These are phyloP conservation scores for Noctua janthina DNA, from an alignment of 2,888 invertebrate genomes.

Conservation along the genomic window DNA sequence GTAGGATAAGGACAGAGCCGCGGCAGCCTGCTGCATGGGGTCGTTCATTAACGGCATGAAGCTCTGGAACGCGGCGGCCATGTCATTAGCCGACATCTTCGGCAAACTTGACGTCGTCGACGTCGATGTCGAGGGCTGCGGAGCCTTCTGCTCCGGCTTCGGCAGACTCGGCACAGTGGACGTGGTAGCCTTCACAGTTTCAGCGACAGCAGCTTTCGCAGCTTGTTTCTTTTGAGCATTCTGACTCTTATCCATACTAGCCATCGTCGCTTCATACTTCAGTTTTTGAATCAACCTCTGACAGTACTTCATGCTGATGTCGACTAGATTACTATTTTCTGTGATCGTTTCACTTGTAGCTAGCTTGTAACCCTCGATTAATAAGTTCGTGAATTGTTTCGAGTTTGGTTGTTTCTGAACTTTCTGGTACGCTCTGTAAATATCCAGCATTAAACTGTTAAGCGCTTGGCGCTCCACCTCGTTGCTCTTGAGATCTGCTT, in stretches of 20 bases:
- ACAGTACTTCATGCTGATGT: slow-evolving; percentile 93
- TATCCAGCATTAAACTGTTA: slow-evolving; percentile 89
- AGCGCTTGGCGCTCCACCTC: slow-evolving; percentile 87
- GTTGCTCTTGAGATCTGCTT: slow-evolving; percentile 85
- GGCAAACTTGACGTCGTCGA: slow-evolving; percentile 71
- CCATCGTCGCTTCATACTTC: slow-evolving; percentile 89
- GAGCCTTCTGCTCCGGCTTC: slow-evolving; percentile 74
- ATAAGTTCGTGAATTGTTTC: slow-evolving; percentile 91
- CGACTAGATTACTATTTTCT: slow-evolving; percentile 91
- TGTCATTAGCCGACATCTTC: slow-evolving; percentile 82
- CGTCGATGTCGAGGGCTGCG: slow-evolving; percentile 61
- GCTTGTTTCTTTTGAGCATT: slow-evolving; percentile 83
- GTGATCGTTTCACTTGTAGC: slow-evolving; percentile 91
- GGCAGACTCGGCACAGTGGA: slow-evolving; percentile 58
- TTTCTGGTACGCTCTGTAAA: slow-evolving; percentile 93
- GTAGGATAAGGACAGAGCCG: slow-evolving; percentile 82
- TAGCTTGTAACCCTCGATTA: slow-evolving; percentile 93
- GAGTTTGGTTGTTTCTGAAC: slow-evolving; percentile 91
- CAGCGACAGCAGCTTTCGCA: slow-evolving; percentile 75
- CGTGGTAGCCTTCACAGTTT: slow-evolving; percentile 70
- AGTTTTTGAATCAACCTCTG: slow-evolving; percentile 91
- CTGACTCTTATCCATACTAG: slow-evolving; percentile 81
- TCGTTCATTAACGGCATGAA: slow-evolving; percentile 84
- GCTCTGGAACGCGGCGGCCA: slow-evolving; percentile 83
- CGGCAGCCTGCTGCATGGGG: slow-evolving; percentile 82